Conservation (phyloP, 2,888 invertebrate species). For the Heterodera filipjevi region DNA sequence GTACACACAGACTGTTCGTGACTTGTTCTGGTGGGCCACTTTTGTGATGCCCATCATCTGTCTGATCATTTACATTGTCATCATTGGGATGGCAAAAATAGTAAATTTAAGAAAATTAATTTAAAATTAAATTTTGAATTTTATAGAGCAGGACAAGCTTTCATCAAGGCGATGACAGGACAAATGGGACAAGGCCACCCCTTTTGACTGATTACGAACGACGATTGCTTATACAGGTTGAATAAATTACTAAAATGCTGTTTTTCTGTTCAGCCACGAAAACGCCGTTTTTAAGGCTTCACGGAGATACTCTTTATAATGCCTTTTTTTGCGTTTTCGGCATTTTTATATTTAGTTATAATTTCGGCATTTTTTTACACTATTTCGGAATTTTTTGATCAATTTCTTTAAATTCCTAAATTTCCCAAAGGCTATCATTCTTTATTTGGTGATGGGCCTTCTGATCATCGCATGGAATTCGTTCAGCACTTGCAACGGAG, state of each 20-base stretch:
- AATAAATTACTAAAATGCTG: neutral
- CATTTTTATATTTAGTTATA: too few relatives aligned
- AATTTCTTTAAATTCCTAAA: neutral
- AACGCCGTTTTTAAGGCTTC: too few relatives aligned
- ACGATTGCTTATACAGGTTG: neutral
- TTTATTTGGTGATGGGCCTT: neutral
- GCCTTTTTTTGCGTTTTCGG: too few relatives aligned
- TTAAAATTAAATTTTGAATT: neutral
- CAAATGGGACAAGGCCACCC: neutral
- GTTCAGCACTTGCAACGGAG: neutral
- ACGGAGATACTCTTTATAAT: too few relatives aligned
- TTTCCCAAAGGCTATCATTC: neutral
- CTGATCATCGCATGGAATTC: neutral
- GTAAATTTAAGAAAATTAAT: neutral
- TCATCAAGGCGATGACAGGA: neutral
- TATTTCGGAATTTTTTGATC: neutral
- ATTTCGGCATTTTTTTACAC: neutral
- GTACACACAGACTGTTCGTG: constrained; percentile 5
- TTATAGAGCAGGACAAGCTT: neutral
- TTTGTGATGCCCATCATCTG: neutral
- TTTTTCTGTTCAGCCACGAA: neutral
- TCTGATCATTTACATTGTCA: neutral
- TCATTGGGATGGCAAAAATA: neutral
- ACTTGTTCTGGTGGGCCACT: neutral
- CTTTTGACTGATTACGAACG: constrained; percentile 2